Evolutionary conservation across 2,113 vertebrate species (phyloP).

Genomic region (Scophthalmus maximus): DNA sequence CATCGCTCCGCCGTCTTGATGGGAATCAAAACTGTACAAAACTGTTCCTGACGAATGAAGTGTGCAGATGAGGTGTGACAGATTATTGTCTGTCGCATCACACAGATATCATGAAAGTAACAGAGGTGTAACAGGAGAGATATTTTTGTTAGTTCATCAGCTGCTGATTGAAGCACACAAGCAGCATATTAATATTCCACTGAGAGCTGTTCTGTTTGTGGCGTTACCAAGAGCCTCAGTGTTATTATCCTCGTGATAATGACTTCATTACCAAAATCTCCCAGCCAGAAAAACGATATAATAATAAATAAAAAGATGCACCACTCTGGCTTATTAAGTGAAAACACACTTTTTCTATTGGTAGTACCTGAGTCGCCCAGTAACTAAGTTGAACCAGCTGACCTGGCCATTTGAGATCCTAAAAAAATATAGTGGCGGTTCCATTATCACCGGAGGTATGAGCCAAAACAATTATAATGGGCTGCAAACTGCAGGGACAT

Average conservation of each 20-base stretch:
- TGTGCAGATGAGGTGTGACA: not conserved
- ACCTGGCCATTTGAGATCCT: not conserved
- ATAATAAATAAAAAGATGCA: slow-evolving; percentile 7
- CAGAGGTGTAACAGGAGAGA: slow-evolving; percentile 17
- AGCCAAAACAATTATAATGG: slow-evolving; percentile 37
- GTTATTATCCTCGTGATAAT: slow-evolving; percentile 50
- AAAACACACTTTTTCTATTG: not conserved
- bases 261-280: slow-evolving; percentile 64
- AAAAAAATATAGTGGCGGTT: not conserved
- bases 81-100: not conserved
- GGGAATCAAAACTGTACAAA: not conserved
- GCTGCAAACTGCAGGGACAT: slow-evolving; percentile 18
- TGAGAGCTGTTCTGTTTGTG: slow-evolving; percentile 57
- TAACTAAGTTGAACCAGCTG: slow-evolving; percentile 20
- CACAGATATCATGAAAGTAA: not conserved
- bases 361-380: not conserved
- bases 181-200: slow-evolving; percentile 45
- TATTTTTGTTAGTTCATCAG: slow-evolving; percentile 40
- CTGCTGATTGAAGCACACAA: slow-evolving; percentile 32
- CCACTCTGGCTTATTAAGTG: slow-evolving; percentile 5
- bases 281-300: slow-evolving; percentile 35
- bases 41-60: not conserved
- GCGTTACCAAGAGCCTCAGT: slow-evolving; percentile 58
- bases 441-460: slow-evolving; percentile 19
- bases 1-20: not conserved